Base-by-base conservation (phyloP, 2,797 vertebrate species). In the Onychomys torridus region DNA sequence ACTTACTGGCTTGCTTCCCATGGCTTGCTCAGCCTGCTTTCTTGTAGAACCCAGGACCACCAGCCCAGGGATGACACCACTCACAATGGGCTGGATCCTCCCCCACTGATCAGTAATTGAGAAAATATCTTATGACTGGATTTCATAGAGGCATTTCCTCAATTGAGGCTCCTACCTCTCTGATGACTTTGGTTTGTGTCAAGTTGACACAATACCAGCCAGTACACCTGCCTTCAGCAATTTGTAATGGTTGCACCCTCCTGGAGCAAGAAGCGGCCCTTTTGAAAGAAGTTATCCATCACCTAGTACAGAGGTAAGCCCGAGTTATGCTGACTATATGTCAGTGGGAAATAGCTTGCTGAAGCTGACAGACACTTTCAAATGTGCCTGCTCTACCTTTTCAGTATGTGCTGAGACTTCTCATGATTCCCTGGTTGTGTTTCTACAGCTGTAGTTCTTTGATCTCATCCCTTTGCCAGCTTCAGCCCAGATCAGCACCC, bases 331-430 rank as follows among this genome's bases (percentile, higher is more conserved):
- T 82, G 79, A 27, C 13, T 14, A 11, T 25, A 25, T 43, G 55
- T 61, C 57, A 13, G 2, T 78, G 59, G 40, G 43, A n/a, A 61
- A 14, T 12, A 32, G 13, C 7, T 40, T 34, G 17, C 40, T n/a
- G 34, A 76, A 34, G 40, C 32, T 82, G 2, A 19, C 57, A 91
- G 67, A 82, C 57, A 84, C 27, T 32, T 37, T 55, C 67, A 55
- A 25, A 71, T 71, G 2, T 37, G 2, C 27, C n/a, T 10, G 40
- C 23, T 40, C 8, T 29, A 12, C 32, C 29, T 34, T 6, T 7
- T 5, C 21, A 0, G 0, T 43, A 2, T 16, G 32, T 5, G 10
- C 32, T 57, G 46, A 52, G 40, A 2, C 12, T 4, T 5, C 59
- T 78, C 27, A 12, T 9, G 32, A 61, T 40, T 40, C 37, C n/a